Conservation (phyloP, 2,113 vertebrate genomes). For the Nothocercus nigrocapillus region DNA sequence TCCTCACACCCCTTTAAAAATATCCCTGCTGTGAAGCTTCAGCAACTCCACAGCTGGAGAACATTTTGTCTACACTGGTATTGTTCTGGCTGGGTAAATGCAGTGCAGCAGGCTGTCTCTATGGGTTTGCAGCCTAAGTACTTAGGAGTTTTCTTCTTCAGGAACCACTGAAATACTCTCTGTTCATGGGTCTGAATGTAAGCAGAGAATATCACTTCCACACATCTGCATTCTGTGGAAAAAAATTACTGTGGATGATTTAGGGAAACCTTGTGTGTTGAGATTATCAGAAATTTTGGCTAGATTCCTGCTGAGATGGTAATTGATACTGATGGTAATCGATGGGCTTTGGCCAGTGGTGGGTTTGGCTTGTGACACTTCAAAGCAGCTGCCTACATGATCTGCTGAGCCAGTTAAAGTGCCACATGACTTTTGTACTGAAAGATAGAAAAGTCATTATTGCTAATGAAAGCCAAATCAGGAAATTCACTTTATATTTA, state of each 20-base stretch:
- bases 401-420: neutral
- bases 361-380: neutral
- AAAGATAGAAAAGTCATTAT: neutral
- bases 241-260: neutral
- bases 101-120: neutral
- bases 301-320: neutral
- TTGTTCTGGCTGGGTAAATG: neutral
- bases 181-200: neutral
- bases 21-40: neutral
- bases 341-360: neutral
- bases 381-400: neutral
- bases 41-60: neutral
- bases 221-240: neutral
- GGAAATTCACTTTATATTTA: neutral
- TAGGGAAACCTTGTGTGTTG: neutral
- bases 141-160: neutral
- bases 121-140: neutral
- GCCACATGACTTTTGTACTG: neutral
- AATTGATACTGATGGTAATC: neutral
- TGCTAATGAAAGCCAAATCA: neutral
- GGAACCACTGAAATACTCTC: neutral
- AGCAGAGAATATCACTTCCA: neutral
- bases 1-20: neutral
- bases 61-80: neutral
- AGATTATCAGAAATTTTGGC: neutral